These are phyloP conservation scores for Cheilosia grossa DNA, from an alignment of 2,888 invertebrate species.

Conservation along the genomic window DNA sequence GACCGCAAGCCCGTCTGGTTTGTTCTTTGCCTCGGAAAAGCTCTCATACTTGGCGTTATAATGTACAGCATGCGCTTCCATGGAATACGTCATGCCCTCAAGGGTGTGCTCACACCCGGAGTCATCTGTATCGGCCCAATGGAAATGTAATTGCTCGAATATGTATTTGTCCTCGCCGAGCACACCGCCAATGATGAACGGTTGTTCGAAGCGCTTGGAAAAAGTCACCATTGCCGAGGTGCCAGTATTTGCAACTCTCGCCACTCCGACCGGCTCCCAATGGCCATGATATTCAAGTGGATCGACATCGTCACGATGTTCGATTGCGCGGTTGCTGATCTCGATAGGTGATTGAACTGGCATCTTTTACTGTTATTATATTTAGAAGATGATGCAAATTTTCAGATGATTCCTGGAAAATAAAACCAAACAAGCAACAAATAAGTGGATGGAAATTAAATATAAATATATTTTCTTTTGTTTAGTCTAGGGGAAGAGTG, in stretches of 20 bases:
- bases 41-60: slow-evolving; percentile 88
- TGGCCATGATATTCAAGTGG: slow-evolving; percentile 83
- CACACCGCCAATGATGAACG: slow-evolving; percentile 87
- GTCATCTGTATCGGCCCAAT: slow-evolving; percentile 90
- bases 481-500: background rate
- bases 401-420: slow-evolving; percentile 48
- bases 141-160: slow-evolving; percentile 92
- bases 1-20: slow-evolving; percentile 89
- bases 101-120: slow-evolving; percentile 92
- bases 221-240: slow-evolving; percentile 86
- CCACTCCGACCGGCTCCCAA: slow-evolving; percentile 83
- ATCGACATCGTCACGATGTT: slow-evolving; percentile 83
- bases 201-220: slow-evolving; percentile 84
- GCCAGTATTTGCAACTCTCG: slow-evolving; percentile 82
- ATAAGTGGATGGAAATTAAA: slow-evolving; percentile 1
- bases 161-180: slow-evolving; percentile 87
- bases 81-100: slow-evolving; percentile 89
- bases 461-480: background rate
- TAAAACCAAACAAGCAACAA: slow-evolving; percentile 3
- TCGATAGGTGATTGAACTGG: slow-evolving; percentile 83
- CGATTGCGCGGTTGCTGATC: slow-evolving; percentile 82
- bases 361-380: slow-evolving; percentile 76
- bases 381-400: slow-evolving; percentile 26
- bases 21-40: slow-evolving; percentile 86
- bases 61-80: slow-evolving; percentile 92